A percentile compares a stretch with the other conserved stretches of the same genome.
Evolutionary conservation across 2,113 vertebrate species (phyloP).

Genomic region (Muntiacus muntjak): DNA sequence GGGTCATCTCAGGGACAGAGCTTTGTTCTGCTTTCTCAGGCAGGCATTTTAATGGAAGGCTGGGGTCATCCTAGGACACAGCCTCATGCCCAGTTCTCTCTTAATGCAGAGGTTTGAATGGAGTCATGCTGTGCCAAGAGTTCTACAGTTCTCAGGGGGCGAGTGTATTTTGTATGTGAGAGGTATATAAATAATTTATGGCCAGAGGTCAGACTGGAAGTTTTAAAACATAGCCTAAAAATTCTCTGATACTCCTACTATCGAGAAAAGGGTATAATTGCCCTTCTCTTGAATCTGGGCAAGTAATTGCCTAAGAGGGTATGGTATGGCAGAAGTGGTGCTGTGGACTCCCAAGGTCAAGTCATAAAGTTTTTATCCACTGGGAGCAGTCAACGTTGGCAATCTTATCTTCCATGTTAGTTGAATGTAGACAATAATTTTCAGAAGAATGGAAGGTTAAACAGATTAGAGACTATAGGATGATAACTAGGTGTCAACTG

Average conservation of each 20-base stretch:
- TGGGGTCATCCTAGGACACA: background rate
- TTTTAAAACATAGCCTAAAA: background rate
- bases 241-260: background rate
- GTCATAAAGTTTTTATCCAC: background rate
- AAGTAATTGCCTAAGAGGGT: background rate
- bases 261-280: background rate
- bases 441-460: background rate
- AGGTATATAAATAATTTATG: constrained; percentile 18
- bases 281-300: background rate
- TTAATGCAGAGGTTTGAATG: background rate
- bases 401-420: background rate
- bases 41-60: background rate
- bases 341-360: background rate
- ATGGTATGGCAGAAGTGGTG: background rate
- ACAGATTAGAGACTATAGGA: background rate
- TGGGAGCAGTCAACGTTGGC: background rate
- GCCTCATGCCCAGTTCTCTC: background rate
- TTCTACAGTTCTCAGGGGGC: background rate
- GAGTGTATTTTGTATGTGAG: background rate
- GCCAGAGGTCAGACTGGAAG: background rate
- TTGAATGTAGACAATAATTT: background rate
- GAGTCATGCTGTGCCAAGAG: background rate
- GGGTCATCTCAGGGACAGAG: background rate
- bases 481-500: background rate
- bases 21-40: background rate